Conservation (phyloP, 2,797 vertebrate species). For the Gobionotothen gibberifrons region DNA sequence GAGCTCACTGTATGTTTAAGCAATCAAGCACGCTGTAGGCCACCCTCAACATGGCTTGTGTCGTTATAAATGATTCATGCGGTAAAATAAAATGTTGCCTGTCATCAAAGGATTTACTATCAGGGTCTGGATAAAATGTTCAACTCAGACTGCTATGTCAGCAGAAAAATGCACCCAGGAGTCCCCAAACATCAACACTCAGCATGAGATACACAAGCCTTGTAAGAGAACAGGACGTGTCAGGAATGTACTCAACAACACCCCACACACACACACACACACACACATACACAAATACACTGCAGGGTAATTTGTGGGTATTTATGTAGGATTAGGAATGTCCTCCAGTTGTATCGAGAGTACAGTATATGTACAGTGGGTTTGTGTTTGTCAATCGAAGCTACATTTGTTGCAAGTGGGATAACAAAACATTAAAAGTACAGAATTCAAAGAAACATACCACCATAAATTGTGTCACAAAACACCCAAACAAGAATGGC, state of each 20-base stretch:
- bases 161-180: slow-evolving; percentile 47
- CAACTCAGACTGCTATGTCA: slow-evolving; percentile 28
- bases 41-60: slow-evolving; percentile 9
- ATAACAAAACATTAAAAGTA: neutral
- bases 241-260: slow-evolving; percentile 34
- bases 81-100: slow-evolving; percentile 32
- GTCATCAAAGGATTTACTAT: slow-evolving; percentile 46
- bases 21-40: slow-evolving; percentile 24
- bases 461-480: neutral
- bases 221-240: slow-evolving; percentile 17
- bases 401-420: neutral
- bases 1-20: slow-evolving; percentile 29
- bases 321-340: slow-evolving; percentile 40
- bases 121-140: slow-evolving; percentile 44
- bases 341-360: neutral
- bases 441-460: neutral
- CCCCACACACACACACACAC: neutral
- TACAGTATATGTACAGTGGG: slow-evolving; percentile 2
- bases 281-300: neutral
- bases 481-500: neutral
- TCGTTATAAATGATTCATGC: slow-evolving; percentile 24
- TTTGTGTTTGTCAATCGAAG: slow-evolving; percentile 2
- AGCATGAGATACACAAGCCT: slow-evolving; percentile 44
- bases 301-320: slow-evolving; percentile 23
- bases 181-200: slow-evolving; percentile 51